These are phyloP conservation scores for Engraulis encrasicolus DNA, from an alignment of 2,113 vertebrate species.

Conservation along the genomic window DNA sequence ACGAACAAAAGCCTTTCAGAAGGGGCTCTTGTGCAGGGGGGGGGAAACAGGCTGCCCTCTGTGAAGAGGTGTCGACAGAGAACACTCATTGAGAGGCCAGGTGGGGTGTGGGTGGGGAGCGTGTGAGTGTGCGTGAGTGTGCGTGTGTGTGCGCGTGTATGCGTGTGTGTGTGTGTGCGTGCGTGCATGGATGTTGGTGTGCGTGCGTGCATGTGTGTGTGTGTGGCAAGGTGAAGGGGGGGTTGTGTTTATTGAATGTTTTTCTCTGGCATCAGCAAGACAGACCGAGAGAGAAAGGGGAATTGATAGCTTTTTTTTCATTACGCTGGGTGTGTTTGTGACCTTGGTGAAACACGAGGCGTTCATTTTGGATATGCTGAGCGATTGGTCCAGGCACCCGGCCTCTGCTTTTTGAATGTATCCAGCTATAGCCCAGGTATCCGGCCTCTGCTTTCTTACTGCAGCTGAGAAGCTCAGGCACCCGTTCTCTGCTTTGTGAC, in stretches of 20 bases:
- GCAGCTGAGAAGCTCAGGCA: no score
- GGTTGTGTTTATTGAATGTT: constrained; percentile 18
- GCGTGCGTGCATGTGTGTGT: background rate
- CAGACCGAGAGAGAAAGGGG: background rate
- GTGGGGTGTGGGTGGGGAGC: background rate
- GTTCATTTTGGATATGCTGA: constrained; percentile 10
- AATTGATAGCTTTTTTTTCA: constrained; percentile 23
- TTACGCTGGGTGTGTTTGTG: constrained; percentile 14
- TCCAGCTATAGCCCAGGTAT: no score
- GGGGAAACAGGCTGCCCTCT: constrained; percentile 31
- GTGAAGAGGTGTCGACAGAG: constrained; percentile 38
- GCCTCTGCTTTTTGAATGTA: no score
- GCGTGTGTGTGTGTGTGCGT: no score
- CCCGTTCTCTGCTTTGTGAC: no score
- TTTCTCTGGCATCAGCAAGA: constrained; percentile 14
- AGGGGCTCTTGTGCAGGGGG: constrained; percentile 26
- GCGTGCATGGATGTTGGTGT: no score
- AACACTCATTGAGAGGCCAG: constrained; percentile 11
- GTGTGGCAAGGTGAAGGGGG: background rate
- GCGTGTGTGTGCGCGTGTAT: no score
- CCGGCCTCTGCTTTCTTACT: background rate
- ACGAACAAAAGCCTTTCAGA: constrained; percentile 36
- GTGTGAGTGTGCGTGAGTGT: no score
- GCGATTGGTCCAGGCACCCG: constrained; percentile 10
- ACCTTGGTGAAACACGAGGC: constrained; percentile 33